Evolutionary conservation across 2,113 vertebrate species (phyloP).

Genomic region (Phaetusa simplex): DNA sequence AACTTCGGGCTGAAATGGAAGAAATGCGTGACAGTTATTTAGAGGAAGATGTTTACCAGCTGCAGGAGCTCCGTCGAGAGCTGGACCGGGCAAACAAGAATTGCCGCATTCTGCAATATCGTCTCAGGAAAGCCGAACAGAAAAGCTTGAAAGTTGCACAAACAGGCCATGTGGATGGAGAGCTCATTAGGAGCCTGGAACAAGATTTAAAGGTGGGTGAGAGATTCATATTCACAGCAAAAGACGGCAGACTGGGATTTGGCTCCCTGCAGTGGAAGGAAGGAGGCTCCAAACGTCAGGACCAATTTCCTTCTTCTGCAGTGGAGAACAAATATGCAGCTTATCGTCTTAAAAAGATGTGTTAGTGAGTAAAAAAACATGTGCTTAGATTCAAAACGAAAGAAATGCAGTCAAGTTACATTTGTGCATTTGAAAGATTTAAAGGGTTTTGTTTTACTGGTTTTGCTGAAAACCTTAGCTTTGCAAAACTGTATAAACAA

Average conservation of each 20-base stretch:
- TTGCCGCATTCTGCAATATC: constrained; percentile 97
- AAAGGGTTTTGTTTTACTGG: not conserved
- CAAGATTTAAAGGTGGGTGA: constrained; percentile 93
- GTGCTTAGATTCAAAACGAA: not conserved
- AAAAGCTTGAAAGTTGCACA: constrained; percentile 95
- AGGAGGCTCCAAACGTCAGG: not conserved
- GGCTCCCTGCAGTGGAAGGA: not conserved
- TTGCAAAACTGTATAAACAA: not conserved
- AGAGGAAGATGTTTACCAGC: constrained; percentile 98
- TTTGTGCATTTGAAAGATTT: not conserved
- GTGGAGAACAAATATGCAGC: not conserved
- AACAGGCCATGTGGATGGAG: constrained; percentile 95
- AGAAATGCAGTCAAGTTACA: not conserved
- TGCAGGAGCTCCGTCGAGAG: constrained; percentile 95
- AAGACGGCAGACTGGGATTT: not conserved
- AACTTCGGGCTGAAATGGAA: constrained; percentile 98
- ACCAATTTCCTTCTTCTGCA: not conserved
- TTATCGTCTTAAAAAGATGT: not conserved
- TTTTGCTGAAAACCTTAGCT: not conserved
- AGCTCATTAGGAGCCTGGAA: constrained; percentile 91
- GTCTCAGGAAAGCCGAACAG: constrained; percentile 96
- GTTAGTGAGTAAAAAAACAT: not conserved
- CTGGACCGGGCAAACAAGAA: constrained; percentile 97
- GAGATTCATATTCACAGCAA: not conserved
- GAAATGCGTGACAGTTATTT: constrained; percentile 97